A percentile compares a stretch with the other conserved stretches of the same genome.
Conservation (phyloP, 1,140 invertebrate genomes). For the Nephila pilipes region DNA sequence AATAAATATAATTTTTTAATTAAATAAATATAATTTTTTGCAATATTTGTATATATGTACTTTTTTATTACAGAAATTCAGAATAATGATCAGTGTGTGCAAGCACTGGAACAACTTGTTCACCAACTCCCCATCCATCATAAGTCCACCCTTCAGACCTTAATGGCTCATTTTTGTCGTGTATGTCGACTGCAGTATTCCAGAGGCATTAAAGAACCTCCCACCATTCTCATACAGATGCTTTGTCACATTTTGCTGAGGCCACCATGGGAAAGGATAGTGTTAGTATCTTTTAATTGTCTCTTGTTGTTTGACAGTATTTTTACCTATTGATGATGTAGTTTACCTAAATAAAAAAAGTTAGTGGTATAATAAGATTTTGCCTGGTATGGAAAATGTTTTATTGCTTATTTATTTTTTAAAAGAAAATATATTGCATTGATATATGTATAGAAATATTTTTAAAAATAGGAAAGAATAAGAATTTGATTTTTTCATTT, state of each 20-base stretch:
- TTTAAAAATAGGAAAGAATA: too few relatives aligned
- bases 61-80: conserved; percentile 81
- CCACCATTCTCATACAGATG: conserved; percentile 87
- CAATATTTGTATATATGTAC: background rate
- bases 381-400: too few relatives aligned
- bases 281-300: conserved; percentile 84
- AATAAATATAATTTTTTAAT: too few relatives aligned
- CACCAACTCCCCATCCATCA: conserved; percentile 87
- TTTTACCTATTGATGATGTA: too few relatives aligned
- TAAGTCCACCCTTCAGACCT: conserved; percentile 85
- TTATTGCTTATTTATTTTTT: too few relatives aligned
- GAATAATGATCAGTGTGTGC: conserved; percentile 85
- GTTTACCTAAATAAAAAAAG: too few relatives aligned
- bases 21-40: too few relatives aligned
- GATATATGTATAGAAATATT: too few relatives aligned
- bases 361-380: too few relatives aligned
- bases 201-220: conserved; percentile 86
- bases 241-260: conserved; percentile 89
- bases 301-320: background rate
- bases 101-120: conserved; percentile 83
- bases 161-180: conserved; percentile 89
- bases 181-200: conserved; percentile 87
- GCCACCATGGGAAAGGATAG: conserved; percentile 90
- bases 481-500: too few relatives aligned
- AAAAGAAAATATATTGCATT: too few relatives aligned